Evolutionary conservation across 2,113 vertebrate species (phyloP).

Genomic region (Hyperoodon ampullatus): DNA sequence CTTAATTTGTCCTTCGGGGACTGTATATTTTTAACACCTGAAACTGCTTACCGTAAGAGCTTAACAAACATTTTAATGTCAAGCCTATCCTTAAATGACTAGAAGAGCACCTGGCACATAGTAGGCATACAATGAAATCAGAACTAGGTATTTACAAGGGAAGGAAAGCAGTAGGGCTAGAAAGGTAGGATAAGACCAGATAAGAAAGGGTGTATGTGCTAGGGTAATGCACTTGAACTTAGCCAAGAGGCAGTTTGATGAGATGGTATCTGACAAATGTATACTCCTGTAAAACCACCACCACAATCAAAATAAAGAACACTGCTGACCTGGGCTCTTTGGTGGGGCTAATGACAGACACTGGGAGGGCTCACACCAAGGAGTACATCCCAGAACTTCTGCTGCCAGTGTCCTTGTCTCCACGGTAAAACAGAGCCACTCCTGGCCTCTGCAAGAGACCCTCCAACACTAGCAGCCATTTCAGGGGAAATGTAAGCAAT

Average conservation of each 20-base stretch:
- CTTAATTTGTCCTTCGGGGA: not conserved
- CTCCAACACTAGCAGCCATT: too few relatives aligned
- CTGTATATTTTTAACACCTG: not conserved
- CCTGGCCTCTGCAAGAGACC: too few relatives aligned
- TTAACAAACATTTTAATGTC: not conserved
- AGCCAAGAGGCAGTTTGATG: not conserved
- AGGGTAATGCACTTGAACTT: not conserved
- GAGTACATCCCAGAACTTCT: too few relatives aligned
- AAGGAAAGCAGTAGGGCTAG: not conserved
- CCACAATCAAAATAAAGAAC: not conserved
- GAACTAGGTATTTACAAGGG: not conserved
- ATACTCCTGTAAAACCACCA: not conserved
- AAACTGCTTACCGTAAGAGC: not conserved
- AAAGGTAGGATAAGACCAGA: not conserved
- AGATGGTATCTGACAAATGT: not conserved
- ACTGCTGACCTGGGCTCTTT: not conserved
- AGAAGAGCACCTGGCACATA: not conserved
- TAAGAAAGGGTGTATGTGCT: not conserved
- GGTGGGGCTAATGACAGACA: too few relatives aligned
- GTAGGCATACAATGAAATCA: not conserved
- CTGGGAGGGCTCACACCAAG: too few relatives aligned
- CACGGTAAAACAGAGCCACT: too few relatives aligned
- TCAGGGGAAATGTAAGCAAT: too few relatives aligned
- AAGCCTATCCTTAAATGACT: not conserved
- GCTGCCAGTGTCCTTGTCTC: too few relatives aligned